These are phyloP conservation scores for Chaetogeoica ovagalla DNA, from an alignment of 2,888 invertebrate genomes.

Conservation along the genomic window DNA sequence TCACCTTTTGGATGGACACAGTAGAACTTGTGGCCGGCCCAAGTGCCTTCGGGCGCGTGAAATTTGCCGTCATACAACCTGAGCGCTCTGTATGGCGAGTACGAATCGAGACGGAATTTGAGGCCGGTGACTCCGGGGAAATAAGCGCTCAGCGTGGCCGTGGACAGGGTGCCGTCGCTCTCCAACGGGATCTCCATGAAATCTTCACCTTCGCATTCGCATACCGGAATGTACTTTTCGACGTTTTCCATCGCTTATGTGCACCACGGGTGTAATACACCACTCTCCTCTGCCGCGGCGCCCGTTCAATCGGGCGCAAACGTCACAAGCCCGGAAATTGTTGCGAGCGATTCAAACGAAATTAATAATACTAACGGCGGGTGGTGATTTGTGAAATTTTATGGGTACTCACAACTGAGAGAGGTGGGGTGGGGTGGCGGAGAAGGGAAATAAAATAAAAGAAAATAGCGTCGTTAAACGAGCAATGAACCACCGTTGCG, in stretches of 20 bases:
- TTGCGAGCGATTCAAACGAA: no score
- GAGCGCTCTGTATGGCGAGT: constrained; percentile 72
- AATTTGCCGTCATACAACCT: constrained; percentile 87
- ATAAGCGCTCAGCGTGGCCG: constrained; percentile 91
- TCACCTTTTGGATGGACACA: constrained; percentile 66
- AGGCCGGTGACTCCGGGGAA: constrained; percentile 96
- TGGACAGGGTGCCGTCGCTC: constrained; percentile 83
- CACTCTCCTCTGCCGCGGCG: no score
- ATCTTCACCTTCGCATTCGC: constrained; percentile 93
- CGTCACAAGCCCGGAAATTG: no score
- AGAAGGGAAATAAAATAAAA: no score
- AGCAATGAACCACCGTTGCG: no score
- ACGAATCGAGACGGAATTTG: constrained; percentile 77
- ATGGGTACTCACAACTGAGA: no score
- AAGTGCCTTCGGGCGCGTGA: constrained; percentile 86
- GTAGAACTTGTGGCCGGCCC: constrained; percentile 70
- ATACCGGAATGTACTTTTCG: constrained; percentile 76
- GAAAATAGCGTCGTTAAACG: no score
- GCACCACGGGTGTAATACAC: no score
- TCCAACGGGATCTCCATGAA: constrained; percentile 94
- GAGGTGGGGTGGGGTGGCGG: no score
- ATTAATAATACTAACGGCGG: no score
- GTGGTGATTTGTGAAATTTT: no score
- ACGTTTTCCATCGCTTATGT: constrained; percentile 30
- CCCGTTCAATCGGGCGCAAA: no score